Percentiles rank a stretch among this genome's conserved stretches.
phyloP scores from a whole-genome alignment of 2,888 invertebrate genomes.

The Trichacis sp. region DNA sequence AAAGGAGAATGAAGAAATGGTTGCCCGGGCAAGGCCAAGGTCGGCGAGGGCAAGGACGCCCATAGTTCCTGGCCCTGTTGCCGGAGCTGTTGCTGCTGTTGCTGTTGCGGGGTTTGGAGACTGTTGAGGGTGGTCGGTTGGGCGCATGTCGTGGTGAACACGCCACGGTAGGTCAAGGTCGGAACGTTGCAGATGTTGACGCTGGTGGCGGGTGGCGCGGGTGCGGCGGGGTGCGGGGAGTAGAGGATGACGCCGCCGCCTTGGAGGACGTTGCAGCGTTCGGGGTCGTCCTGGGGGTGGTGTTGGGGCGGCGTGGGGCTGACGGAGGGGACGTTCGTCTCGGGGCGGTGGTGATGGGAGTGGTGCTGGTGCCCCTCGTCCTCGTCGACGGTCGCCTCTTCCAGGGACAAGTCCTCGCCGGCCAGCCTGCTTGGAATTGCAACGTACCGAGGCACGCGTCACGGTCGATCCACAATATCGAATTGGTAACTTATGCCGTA shows the following conservation, averaged over 20 bases:
- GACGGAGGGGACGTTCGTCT: slow-evolving; percentile 47
- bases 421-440: slow-evolving; percentile 78
- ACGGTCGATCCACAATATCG: too few relatives aligned
- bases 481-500: too few relatives aligned
- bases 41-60: slow-evolving; percentile 64
- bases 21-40: slow-evolving; percentile 59
- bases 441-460: too few relatives aligned
- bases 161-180: slow-evolving; percentile 74
- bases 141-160: slow-evolving; percentile 79
- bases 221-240: slow-evolving; percentile 59
- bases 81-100: slow-evolving; percentile 62
- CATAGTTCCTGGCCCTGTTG: slow-evolving; percentile 66
- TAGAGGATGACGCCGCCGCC: slow-evolving; percentile 65
- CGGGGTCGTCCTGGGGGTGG: slow-evolving; percentile 58
- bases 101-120: slow-evolving; percentile 71
- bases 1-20: slow-evolving; percentile 65
- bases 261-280: slow-evolving; percentile 63
- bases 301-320: slow-evolving; percentile 62
- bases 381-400: slow-evolving; percentile 70
- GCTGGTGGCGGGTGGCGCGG: slow-evolving; percentile 55
- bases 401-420: slow-evolving; percentile 83
- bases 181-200: slow-evolving; percentile 70
- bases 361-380: slow-evolving; percentile 60
- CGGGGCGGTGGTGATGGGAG: slow-evolving; percentile 66
- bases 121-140: slow-evolving; percentile 74